Conservation (phyloP, 2,888 invertebrate genomes). For the Leptogaster cylindrica region DNA sequence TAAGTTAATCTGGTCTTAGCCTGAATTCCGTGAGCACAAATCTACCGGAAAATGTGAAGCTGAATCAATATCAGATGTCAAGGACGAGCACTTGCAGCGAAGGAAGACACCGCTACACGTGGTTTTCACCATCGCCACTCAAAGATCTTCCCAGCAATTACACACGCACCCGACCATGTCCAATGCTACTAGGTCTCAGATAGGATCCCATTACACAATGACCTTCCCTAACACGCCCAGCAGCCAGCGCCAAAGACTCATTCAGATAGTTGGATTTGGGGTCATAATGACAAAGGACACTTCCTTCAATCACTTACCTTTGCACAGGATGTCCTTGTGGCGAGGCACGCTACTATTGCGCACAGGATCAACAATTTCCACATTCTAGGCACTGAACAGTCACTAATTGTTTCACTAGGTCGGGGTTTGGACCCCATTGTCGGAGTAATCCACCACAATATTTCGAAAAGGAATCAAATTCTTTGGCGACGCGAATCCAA, state of each 20-base stretch:
- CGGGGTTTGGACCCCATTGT: constrained; percentile 35
- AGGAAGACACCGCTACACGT: too few relatives aligned
- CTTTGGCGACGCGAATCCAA: neutral
- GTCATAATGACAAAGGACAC: neutral
- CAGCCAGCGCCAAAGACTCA: neutral
- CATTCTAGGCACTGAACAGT: constrained; percentile 11
- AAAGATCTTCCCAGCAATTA: neutral
- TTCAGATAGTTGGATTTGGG: neutral
- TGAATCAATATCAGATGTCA: too few relatives aligned
- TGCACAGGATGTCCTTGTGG: neutral
- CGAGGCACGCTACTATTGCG: constrained; percentile 9
- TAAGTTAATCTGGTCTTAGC: too few relatives aligned
- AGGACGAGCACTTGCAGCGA: too few relatives aligned
- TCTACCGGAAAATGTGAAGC: too few relatives aligned
- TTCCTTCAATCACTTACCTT: constrained; percentile 14
- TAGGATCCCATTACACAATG: constrained; percentile 18
- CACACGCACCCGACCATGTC: constrained; percentile 24
- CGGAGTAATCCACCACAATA: constrained; percentile 15
- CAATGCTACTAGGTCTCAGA: constrained; percentile 8
- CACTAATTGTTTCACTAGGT: constrained; percentile 10
- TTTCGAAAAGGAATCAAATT: neutral
- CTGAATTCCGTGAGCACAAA: too few relatives aligned
- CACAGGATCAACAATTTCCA: constrained; percentile 19
- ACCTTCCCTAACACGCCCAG: constrained; percentile 13
- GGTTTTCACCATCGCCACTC: too few relatives aligned